Percentiles rank a stretch among this genome's conserved stretches.
These are phyloP conservation scores for Prorops nasuta DNA, from an alignment of 1,140 invertebrate genomes.

Conservation along the genomic window DNA sequence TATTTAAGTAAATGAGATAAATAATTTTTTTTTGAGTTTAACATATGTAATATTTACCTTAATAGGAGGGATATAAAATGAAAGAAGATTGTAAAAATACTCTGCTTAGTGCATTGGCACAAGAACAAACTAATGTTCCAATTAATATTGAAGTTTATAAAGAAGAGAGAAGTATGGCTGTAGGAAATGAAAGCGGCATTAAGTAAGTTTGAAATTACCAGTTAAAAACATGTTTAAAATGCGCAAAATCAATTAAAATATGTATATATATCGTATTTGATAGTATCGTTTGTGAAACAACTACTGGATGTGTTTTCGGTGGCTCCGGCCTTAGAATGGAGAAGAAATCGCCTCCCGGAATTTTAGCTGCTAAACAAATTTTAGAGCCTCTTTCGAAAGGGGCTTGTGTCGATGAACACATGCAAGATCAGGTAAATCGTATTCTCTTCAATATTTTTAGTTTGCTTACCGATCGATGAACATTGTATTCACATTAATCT, in stretches of 20 bases:
- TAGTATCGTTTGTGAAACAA: slow-evolving; percentile 68
- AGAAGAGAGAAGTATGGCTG: slow-evolving; percentile 61
- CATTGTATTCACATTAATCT: too few species aligned
- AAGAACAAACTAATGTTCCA: too few species aligned
- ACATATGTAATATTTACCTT: too few species aligned
- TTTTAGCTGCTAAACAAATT: slow-evolving; percentile 61
- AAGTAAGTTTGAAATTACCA: slow-evolving; percentile 67
- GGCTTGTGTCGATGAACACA: slow-evolving; percentile 74
- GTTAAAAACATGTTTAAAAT: too few species aligned
- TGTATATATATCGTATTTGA: slow-evolving; percentile 23
- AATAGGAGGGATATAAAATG: slow-evolving; percentile 69
- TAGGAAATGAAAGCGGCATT: slow-evolving; percentile 76
- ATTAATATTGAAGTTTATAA: slow-evolving; percentile 70
- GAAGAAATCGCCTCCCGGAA: slow-evolving; percentile 55
- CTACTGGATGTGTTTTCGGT: slow-evolving; percentile 68
- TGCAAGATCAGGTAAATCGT: slow-evolving; percentile 67
- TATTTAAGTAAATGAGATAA: too few species aligned
- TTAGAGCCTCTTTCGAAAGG: slow-evolving; percentile 56
- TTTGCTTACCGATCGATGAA: slow-evolving; percentile 1
- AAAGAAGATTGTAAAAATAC: too few species aligned
- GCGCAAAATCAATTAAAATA: slow-evolving; percentile 3
- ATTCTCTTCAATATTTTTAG: background rate
- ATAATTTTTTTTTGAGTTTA: too few species aligned
- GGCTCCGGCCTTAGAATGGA: slow-evolving; percentile 65
- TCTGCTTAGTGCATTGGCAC: too few species aligned